These are phyloP conservation scores for Chamaea fasciata DNA, from an alignment of 2,113 vertebrate genomes.

Conservation along the genomic window DNA sequence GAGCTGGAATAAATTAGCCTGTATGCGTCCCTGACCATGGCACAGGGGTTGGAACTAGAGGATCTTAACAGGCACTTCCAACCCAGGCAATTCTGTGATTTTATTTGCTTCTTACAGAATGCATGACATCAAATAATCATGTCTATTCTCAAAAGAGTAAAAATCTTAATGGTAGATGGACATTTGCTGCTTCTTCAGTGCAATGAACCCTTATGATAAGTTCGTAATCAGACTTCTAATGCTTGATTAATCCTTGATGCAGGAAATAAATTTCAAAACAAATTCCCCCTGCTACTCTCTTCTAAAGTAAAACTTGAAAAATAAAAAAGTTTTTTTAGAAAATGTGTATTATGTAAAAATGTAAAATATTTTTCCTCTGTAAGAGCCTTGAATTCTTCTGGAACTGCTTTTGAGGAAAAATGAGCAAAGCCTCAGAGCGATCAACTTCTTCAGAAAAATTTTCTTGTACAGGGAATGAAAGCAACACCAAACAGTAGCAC, in stretches of 20 bases:
- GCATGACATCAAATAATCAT: not conserved
- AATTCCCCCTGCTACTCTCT: not conserved
- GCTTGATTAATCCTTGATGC: not conserved
- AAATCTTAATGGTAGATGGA: not conserved
- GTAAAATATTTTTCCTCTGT: not conserved
- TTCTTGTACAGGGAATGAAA: not conserved
- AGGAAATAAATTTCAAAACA: not conserved
- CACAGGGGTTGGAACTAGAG: not conserved
- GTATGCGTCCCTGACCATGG: not conserved
- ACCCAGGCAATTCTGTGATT: not conserved
- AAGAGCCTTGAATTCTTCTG: not conserved
- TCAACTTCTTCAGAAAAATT: not conserved
- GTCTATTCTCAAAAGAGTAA: not conserved
- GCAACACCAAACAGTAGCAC: fast-evolving
- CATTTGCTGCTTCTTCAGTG: not conserved
- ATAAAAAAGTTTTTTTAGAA: not conserved
- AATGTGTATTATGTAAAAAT: not conserved
- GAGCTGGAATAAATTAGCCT: not conserved
- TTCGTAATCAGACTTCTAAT: not conserved
- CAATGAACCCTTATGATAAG: not conserved
- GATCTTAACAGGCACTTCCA: not conserved
- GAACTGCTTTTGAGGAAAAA: not conserved
- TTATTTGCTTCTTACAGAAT: not conserved
- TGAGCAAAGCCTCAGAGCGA: not conserved
- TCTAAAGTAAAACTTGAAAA: not conserved